Evolutionary conservation across 2,797 vertebrate species (phyloP).

Genomic region (Sorex maritimensis): DNA sequence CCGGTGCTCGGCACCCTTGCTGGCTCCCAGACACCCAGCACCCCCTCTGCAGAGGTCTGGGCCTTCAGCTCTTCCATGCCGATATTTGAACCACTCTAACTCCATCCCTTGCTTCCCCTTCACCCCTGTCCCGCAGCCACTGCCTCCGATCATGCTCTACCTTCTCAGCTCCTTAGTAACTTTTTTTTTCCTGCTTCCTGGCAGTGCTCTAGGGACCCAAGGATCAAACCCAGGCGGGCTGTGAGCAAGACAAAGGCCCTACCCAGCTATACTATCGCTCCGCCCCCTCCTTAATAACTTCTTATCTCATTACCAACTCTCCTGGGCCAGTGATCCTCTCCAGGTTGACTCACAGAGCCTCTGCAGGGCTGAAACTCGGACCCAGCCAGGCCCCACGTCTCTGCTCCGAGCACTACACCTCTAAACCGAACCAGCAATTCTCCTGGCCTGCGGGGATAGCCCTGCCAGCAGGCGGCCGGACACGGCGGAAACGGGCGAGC

Average conservation of each 20-base stretch:
- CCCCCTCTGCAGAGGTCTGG: background rate
- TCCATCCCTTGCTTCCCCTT: background rate
- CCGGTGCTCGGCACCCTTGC: background rate
- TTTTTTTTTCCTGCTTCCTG: too few relatives aligned
- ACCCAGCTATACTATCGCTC: too few relatives aligned
- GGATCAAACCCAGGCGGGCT: too few relatives aligned
- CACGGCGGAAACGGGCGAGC: background rate
- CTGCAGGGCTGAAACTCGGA: background rate
- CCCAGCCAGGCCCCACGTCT: background rate
- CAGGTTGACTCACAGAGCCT: background rate
- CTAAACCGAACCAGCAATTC: background rate
- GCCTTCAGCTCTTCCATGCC: background rate
- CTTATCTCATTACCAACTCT: background rate
- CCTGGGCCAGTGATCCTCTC: background rate
- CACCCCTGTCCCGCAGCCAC: too few relatives aligned
- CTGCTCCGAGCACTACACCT: background rate
- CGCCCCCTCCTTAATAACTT: background rate
- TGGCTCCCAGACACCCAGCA: background rate
- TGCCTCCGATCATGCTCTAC: background rate
- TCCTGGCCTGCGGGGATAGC: background rate
- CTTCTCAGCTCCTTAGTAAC: background rate
- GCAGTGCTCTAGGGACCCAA: too few relatives aligned
- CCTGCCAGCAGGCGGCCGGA: background rate
- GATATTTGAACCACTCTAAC: background rate
- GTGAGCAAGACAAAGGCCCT: too few relatives aligned